Conservation (phyloP, 2,888 invertebrate genomes). For the Macroteleia sp. region DNA sequence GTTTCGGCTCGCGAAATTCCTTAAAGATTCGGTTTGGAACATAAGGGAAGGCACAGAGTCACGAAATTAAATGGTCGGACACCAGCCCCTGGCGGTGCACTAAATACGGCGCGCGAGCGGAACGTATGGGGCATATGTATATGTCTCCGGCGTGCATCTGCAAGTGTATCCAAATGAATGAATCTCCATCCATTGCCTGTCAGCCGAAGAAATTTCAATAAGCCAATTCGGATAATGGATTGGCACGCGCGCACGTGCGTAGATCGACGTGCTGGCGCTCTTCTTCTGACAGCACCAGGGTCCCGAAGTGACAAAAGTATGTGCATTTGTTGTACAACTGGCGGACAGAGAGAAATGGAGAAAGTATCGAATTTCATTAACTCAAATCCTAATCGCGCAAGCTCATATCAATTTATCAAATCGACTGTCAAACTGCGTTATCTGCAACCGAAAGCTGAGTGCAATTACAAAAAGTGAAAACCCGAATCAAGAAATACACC, state of each 20-base stretch:
- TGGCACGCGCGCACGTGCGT: conserved; percentile 73
- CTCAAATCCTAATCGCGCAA: conserved; percentile 40
- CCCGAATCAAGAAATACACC: too few species aligned
- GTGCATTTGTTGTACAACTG: conserved; percentile 45
- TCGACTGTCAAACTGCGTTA: conserved; percentile 42
- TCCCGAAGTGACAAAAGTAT: conserved; percentile 59
- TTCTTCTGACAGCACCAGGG: conserved; percentile 55
- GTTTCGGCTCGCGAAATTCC: conserved; percentile 48
- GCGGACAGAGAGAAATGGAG: conserved; percentile 45
- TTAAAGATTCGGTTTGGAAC: conserved; percentile 49
- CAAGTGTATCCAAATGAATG: too few species aligned
- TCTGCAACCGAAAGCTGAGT: too few species aligned
- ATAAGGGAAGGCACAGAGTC: conserved; percentile 66
- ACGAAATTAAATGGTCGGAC: too few species aligned
- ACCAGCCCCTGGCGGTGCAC: too few species aligned
- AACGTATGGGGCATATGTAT: too few species aligned
- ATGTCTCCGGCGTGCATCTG: too few species aligned
- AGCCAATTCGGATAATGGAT: too few species aligned
- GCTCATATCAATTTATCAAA: conserved; percentile 37
- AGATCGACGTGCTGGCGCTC: conserved; percentile 52
- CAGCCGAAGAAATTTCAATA: too few species aligned
- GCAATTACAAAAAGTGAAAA: too few species aligned
- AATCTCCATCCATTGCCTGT: too few species aligned
- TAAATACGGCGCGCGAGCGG: too few species aligned
- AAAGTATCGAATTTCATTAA: conserved; percentile 57